Percentiles rank a stretch among this genome's conserved stretches.
phyloP scores from a whole-genome alignment of 1,140 invertebrate genomes.

The Stratiolaelaps scimitus region DNA sequence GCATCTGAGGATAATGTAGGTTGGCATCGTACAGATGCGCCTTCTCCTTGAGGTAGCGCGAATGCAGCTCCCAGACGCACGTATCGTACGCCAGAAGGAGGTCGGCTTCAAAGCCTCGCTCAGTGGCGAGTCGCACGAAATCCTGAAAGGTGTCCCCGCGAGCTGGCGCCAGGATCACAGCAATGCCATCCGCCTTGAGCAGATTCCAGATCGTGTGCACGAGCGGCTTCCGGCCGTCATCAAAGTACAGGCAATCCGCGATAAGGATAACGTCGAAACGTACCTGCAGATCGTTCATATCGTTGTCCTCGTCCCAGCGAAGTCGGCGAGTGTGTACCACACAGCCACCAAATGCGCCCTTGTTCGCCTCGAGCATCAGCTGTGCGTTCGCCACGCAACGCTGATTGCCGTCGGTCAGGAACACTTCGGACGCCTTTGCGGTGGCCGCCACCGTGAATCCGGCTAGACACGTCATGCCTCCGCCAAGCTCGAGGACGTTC shows the following conservation, averaged over 20 bases:
- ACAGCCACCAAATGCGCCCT: conserved; percentile 33
- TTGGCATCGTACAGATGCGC: conserved; percentile 34
- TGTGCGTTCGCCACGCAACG: conserved; percentile 52
- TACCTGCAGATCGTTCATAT: conserved; percentile 35
- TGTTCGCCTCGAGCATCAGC: conserved; percentile 32
- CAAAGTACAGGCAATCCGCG: conserved; percentile 71
- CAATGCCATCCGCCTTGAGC: conserved; percentile 52
- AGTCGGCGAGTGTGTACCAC: conserved; percentile 36
- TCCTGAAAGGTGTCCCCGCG: conserved; percentile 56
- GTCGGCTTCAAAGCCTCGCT: conserved; percentile 34
- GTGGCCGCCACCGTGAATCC: conserved; percentile 50
- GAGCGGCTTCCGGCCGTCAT: conserved; percentile 57
- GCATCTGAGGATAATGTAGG: conserved; percentile 35
- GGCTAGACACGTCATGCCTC: conserved; percentile 70
- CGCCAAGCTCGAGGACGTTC: conserved; percentile 61
- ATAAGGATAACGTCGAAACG: conserved; percentile 58
- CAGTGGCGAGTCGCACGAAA: conserved; percentile 46
- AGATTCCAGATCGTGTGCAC: conserved; percentile 55
- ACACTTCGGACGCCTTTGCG: conserved; percentile 39
- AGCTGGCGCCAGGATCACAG: conserved; percentile 60
- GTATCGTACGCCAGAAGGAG: conserved; percentile 35
- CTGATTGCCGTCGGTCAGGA: conserved; percentile 63
- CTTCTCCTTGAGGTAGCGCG: conserved; percentile 34
- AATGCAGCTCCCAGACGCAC: conserved; percentile 36
- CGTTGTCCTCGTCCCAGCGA: conserved; percentile 38